These are phyloP conservation scores for Buathra laborator DNA, from an alignment of 2,888 invertebrate genomes.

Conservation along the genomic window DNA sequence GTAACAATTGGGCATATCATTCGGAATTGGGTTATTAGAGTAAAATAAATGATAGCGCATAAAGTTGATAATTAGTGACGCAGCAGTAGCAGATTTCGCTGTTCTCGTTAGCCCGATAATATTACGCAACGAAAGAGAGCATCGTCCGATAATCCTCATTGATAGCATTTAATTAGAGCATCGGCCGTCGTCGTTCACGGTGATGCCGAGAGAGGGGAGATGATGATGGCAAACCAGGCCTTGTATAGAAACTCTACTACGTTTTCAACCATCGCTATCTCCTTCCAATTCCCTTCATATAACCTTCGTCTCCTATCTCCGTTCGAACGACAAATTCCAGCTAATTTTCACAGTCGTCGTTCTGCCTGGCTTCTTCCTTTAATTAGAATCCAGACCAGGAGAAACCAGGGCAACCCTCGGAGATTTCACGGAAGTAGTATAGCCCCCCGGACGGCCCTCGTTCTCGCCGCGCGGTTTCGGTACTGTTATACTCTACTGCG, in stretches of 20 bases:
- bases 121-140: conserved; percentile 25
- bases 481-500: conserved; percentile 10
- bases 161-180: conserved; percentile 81
- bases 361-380: conserved; percentile 76
- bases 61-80: conserved; percentile 10
- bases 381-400: conserved; percentile 79
- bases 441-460: conserved; percentile 4
- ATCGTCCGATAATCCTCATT: conserved; percentile 73
- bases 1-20: background rate
- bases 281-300: conserved; percentile 7
- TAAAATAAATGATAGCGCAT: background rate
- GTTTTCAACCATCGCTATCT: conserved; percentile 4
- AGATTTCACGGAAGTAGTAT: conserved; percentile 74
- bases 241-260: background rate
- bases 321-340: conserved; percentile 80
- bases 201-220: conserved; percentile 33
- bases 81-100: conserved; percentile 1
- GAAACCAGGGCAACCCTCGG: conserved; percentile 67
- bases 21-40: background rate
- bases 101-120: conserved; percentile 5
- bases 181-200: conserved; percentile 59
- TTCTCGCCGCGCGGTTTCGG: conserved; percentile 25
- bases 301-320: conserved; percentile 25
- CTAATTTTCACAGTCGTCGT: conserved; percentile 81
- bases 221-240: background rate